Percentiles rank a stretch among this genome's conserved stretches.
Evolutionary conservation across 2,113 vertebrate species (phyloP).

Genomic region (Sceloporus tristichus): DNA sequence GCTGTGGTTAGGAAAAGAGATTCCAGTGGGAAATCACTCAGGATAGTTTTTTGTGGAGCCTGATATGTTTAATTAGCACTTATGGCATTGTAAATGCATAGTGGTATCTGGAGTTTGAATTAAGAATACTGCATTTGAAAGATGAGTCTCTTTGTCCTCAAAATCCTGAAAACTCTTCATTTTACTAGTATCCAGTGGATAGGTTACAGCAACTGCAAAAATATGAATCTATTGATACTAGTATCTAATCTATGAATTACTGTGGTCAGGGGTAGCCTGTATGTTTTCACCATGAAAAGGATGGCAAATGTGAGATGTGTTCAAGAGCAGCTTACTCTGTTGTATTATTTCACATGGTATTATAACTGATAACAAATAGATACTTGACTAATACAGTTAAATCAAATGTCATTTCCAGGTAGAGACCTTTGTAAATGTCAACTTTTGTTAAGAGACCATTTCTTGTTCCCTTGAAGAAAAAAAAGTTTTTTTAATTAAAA

Average conservation of each 20-base stretch:
- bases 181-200: neutral
- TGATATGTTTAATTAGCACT: neutral
- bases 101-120: conserved; percentile 1
- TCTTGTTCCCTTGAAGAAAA: conserved; percentile 25
- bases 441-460: conserved; percentile 21
- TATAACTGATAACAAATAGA: conserved; percentile 25
- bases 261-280: neutral
- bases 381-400: conserved; percentile 1
- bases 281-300: neutral
- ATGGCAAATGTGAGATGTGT: neutral
- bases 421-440: conserved; percentile 28
- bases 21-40: no score
- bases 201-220: neutral
- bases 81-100: conserved; percentile 6
- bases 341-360: neutral
- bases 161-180: neutral
- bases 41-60: neutral
- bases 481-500: conserved; percentile 24
- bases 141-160: neutral
- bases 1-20: neutral
- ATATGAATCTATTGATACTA: neutral
- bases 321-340: neutral
- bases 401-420: conserved; percentile 20
- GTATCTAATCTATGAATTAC: neutral
- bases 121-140: conserved; percentile 3